Evolutionary conservation across 2,113 vertebrate species (phyloP), one percentile per base, ranked within the genome.

Genomic region (Coptodon rendalli): DNA sequence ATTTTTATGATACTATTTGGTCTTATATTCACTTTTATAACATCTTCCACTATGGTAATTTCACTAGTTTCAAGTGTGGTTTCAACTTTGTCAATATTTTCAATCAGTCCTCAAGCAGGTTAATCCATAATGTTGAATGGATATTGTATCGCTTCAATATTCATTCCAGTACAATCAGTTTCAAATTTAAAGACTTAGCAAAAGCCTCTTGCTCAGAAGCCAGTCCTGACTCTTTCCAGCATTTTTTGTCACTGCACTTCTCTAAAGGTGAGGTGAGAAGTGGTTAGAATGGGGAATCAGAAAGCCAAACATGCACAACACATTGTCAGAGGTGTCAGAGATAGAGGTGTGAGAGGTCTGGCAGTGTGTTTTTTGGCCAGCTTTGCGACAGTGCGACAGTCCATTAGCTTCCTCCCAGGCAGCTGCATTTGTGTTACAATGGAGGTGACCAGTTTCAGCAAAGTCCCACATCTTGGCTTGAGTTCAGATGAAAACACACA

Each of bases 341-440:
- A 61, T 14, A 48, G 56, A 45, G 78, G 57, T 85, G 80, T 53
- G 84, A 89, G 83, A 85, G 89, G 52, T 56, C 50, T 61, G 86
- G 89, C 13, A 57, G 71, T 2, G 17, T 63, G 61, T 66, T 52
- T 61, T 50, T 45, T 29, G 8, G 66, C 80, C 78, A 50, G 52
- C 31, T 87, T 22, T 24, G 84, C 68, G 12, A 73, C 90, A 92
- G 63, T 4, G n/a, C 80, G 40, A 89, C 36, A 40, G 86, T 90
- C 81, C 94, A 94, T 81, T 71, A 92, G n/a, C 24, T 54, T 38
- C 68, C 5, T 73, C 38, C 19, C 54, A 12, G 34, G 68, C 66
- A 56, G 83, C 83, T 79, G 71, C 63, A n/a, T 82, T 82, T 89
- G 66, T 76, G 84, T 52, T 56, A 45, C 68, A 76, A 24, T 9